phyloP scores from a whole-genome alignment of 2,113 vertebrate genomes.

The Pterocles orientalis region DNA sequence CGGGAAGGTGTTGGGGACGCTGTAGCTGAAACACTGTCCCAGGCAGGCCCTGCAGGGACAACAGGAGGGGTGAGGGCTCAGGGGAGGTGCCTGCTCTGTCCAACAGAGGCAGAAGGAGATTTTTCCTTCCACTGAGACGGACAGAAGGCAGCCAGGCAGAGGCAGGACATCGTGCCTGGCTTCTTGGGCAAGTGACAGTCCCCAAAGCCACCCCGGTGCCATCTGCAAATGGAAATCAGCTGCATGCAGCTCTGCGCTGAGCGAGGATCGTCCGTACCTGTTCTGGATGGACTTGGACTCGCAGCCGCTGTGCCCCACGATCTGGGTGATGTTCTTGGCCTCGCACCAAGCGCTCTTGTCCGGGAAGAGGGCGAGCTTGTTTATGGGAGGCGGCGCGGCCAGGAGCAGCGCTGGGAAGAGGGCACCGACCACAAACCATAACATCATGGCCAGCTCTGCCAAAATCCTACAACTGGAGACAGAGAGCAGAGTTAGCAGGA shows the following conservation, averaged over 20 bases:
- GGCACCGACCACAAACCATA: conserved; percentile 66
- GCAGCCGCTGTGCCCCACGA: conserved; percentile 96
- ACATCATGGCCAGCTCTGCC: conserved; percentile 73
- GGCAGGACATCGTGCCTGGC: neutral
- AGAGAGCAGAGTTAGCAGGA: neutral
- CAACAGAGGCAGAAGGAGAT: neutral
- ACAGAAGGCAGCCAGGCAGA: neutral
- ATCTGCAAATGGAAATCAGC: neutral
- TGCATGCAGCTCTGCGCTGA: accelerated
- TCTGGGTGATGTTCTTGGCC: conserved; percentile 99
- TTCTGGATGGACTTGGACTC: conserved; percentile 97
- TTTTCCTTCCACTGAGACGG: neutral
- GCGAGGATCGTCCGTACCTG: conserved; percentile 78
- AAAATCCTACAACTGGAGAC: conserved; percentile 60
- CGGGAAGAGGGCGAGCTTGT: conserved; percentile 95
- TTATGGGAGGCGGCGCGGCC: conserved; percentile 91
- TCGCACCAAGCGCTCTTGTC: conserved; percentile 99
- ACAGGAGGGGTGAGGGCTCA: neutral
- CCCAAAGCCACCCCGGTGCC: neutral
- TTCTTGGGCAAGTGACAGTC: neutral
- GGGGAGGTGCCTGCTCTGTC: neutral
- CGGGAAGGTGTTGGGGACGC: conserved; percentile 98
- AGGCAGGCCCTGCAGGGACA: conserved; percentile 87
- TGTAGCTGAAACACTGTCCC: conserved; percentile 99
- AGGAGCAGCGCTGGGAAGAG: conserved; percentile 82